phyloP scores from a whole-genome alignment of 2,113 vertebrate genomes.

The Columbina picui region DNA sequence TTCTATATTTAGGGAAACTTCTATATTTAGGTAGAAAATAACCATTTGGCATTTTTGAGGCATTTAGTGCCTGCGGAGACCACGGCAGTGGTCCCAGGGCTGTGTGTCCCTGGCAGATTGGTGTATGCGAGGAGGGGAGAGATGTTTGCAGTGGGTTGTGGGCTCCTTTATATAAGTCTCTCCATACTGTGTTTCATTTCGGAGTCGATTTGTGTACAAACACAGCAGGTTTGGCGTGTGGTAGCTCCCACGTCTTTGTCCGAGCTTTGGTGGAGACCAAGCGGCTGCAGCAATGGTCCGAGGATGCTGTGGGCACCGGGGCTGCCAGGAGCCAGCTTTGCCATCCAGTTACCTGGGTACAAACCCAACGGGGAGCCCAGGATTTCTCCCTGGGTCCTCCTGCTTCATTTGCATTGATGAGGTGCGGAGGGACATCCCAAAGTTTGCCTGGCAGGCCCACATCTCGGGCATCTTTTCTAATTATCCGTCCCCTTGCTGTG shows the following conservation, averaged over 20 bases:
- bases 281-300: not conserved
- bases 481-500: not conserved
- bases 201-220: not conserved
- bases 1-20: not conserved
- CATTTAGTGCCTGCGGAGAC: not conserved
- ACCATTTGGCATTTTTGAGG: not conserved
- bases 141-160: not conserved
- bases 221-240: not conserved
- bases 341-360: not conserved
- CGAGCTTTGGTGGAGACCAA: accelerated
- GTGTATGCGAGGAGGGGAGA: not conserved
- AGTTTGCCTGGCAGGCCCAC: not conserved
- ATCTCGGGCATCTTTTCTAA: not conserved
- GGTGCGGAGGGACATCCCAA: not conserved
- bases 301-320: not conserved
- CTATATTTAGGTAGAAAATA: not conserved
- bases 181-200: not conserved
- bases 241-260: not conserved
- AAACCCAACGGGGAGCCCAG: not conserved
- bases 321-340: not conserved
- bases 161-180: not conserved
- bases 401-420: not conserved
- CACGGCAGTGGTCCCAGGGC: not conserved
- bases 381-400: not conserved
- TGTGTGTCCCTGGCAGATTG: not conserved